phyloP scores from a whole-genome alignment of 2,113 vertebrate genomes.

The Limanda limanda region DNA sequence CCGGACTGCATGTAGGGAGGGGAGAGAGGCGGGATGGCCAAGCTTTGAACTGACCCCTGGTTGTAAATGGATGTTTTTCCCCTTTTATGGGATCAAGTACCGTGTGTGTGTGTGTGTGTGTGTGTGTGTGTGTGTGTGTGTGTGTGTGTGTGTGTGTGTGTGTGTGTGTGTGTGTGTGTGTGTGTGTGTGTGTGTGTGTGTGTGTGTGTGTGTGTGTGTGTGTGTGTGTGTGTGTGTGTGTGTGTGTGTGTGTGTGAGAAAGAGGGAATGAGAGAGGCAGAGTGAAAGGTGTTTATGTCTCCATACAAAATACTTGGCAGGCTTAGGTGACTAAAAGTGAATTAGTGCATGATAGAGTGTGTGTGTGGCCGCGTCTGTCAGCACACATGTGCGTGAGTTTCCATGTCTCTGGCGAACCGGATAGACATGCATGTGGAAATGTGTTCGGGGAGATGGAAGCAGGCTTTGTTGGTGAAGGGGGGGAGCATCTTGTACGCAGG shows the following conservation, averaged over 20 bases:
- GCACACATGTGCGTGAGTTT: conserved; percentile 52
- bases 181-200: conserved; percentile 7
- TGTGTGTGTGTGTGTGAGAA: conserved; percentile 14
- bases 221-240: conserved; percentile 4
- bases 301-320: conserved; percentile 62
- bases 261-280: conserved; percentile 1
- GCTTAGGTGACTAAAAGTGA: conserved; percentile 54
- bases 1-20: conserved; percentile 14
- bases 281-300: conserved; percentile 68
- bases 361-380: conserved; percentile 62
- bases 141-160: conserved; percentile 16
- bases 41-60: conserved; percentile 75
- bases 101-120: conserved; percentile 36
- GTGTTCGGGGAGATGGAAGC: conserved; percentile 49
- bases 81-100: conserved; percentile 47
- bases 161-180: conserved; percentile 35
- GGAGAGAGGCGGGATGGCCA: conserved; percentile 27
- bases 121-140: conserved; percentile 17
- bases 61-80: conserved; percentile 67
- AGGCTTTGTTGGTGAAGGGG: conserved; percentile 9
- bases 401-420: conserved; percentile 39
- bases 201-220: conserved; percentile 16
- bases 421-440: conserved; percentile 60
- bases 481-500: conserved; percentile 34
- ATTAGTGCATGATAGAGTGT: conserved; percentile 52